phyloP scores from a whole-genome alignment of 2,113 vertebrate species.

The Mesoclemmys tuberculata region DNA sequence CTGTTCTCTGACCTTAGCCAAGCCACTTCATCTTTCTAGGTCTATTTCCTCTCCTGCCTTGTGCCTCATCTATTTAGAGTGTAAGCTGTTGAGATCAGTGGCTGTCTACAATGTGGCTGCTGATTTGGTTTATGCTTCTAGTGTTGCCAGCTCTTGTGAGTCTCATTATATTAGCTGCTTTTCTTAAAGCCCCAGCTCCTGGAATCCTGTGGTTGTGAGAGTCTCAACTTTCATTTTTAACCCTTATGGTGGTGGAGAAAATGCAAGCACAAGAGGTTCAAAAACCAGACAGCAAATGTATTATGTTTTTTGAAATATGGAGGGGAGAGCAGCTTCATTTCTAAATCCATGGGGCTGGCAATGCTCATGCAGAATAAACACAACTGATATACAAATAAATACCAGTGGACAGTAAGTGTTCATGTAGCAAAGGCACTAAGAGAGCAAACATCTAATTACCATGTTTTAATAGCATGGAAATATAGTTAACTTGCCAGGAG shows the following conservation, averaged over 20 bases:
- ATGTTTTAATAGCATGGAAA: not conserved
- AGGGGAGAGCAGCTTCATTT: not conserved
- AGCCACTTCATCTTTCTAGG: not conserved
- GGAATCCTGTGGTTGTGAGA: not conserved
- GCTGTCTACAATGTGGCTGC: not conserved
- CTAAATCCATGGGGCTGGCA: not conserved
- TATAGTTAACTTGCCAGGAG: not conserved
- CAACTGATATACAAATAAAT: not conserved
- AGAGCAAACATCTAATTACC: not conserved
- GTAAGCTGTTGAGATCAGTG: constrained; percentile 5
- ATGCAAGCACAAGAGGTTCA: not conserved
- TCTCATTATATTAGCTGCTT: not conserved
- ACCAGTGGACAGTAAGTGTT: not conserved
- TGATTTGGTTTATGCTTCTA: constrained; percentile 32
- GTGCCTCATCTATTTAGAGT: not conserved
- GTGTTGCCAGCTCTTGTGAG: not conserved
- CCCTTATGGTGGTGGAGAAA: not conserved
- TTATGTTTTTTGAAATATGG: not conserved
- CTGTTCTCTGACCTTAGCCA: not conserved
- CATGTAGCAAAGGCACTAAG: constrained; percentile 5
- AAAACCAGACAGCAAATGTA: not conserved
- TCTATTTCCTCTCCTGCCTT: not conserved
- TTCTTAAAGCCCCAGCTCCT: not conserved
- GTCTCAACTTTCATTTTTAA: not conserved
- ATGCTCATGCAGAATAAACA: not conserved